Evolutionary conservation across 2,113 vertebrate genomes (phyloP).

Genomic region (Motacilla tschutschensis): DNA sequence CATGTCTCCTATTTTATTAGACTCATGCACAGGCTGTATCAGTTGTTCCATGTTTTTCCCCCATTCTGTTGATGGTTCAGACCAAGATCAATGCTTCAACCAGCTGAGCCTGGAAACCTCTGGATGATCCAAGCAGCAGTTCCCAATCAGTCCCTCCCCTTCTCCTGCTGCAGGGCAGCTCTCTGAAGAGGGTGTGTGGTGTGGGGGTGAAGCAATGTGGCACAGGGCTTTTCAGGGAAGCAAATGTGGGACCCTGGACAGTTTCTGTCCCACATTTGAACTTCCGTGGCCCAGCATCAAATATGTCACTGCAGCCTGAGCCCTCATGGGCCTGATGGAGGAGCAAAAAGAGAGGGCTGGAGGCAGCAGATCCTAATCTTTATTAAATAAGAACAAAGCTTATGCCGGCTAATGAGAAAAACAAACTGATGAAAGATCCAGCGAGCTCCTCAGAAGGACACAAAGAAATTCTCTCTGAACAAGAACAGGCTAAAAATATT

Average conservation of each 20-base stretch:
- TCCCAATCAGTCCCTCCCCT: background rate
- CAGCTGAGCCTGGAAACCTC: background rate
- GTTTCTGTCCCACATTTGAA: conserved; percentile 47
- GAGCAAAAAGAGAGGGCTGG: conserved; percentile 66
- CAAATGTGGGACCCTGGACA: background rate
- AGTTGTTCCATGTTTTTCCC: background rate
- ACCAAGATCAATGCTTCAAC: background rate
- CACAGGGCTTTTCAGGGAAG: background rate
- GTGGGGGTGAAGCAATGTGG: fast-evolving
- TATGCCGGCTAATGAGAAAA: conserved; percentile 70
- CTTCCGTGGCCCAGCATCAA: conserved; percentile 32
- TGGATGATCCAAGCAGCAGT: background rate
- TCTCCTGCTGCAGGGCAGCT: background rate
- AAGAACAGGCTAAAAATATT: conserved; percentile 67
- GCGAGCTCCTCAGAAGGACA: conserved; percentile 62
- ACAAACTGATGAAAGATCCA: conserved; percentile 69
- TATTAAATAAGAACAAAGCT: conserved; percentile 76
- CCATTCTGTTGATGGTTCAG: background rate
- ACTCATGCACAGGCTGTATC: background rate
- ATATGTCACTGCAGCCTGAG: conserved; percentile 51
- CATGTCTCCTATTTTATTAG: background rate
- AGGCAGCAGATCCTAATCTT: conserved; percentile 74
- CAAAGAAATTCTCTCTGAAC: conserved; percentile 65
- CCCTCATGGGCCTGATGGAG: conserved; percentile 51
- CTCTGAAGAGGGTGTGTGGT: background rate